These are phyloP conservation scores for Apotomis betuletana DNA, from an alignment of 2,888 invertebrate genomes.

Conservation along the genomic window DNA sequence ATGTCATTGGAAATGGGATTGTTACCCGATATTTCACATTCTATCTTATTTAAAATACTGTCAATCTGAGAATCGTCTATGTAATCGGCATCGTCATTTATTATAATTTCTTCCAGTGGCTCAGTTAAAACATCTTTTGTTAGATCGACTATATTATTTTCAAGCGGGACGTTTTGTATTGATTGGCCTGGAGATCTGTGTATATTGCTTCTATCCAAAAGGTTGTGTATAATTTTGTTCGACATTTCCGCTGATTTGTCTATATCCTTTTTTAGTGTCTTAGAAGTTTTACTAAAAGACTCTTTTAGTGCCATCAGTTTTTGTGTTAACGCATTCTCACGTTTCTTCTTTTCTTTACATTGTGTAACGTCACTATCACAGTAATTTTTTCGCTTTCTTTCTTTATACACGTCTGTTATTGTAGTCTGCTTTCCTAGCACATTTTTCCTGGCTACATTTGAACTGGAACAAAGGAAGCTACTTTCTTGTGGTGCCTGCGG, in stretches of 20 bases:
- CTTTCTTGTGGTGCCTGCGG: conserved; percentile 39
- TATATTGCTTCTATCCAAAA: conserved; percentile 39
- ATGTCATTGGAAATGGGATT: not conserved
- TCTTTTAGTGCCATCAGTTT: conserved; percentile 64
- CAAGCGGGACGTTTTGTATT: conserved; percentile 3
- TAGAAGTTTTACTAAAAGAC: conserved; percentile 59
- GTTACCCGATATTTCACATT: conserved; percentile 62
- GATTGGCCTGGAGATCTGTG: conserved; percentile 2
- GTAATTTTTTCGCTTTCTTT: conserved; percentile 65
- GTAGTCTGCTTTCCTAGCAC: conserved; percentile 51
- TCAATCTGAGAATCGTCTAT: conserved; percentile 61
- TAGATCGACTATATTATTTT: conserved; percentile 22
- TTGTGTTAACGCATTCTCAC: conserved; percentile 61
- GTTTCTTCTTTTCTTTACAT: conserved; percentile 70
- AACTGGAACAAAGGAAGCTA: conserved; percentile 19
- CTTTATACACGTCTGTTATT: conserved; percentile 60
- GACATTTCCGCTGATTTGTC: conserved; percentile 50
- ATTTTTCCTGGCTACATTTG: conserved; percentile 42
- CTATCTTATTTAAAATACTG: conserved; percentile 65
- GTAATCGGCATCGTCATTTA: conserved; percentile 49
- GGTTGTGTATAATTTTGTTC: conserved; percentile 48
- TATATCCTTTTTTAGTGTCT: conserved; percentile 53
- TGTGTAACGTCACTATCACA: conserved; percentile 51
- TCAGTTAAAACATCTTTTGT: conserved; percentile 30
- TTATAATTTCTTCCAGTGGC: conserved; percentile 37